Evolutionary conservation across 2,797 vertebrate genomes (phyloP), one percentile per base, ranked within the genome.

Genomic region (Pogonophryne albipinna): DNA sequence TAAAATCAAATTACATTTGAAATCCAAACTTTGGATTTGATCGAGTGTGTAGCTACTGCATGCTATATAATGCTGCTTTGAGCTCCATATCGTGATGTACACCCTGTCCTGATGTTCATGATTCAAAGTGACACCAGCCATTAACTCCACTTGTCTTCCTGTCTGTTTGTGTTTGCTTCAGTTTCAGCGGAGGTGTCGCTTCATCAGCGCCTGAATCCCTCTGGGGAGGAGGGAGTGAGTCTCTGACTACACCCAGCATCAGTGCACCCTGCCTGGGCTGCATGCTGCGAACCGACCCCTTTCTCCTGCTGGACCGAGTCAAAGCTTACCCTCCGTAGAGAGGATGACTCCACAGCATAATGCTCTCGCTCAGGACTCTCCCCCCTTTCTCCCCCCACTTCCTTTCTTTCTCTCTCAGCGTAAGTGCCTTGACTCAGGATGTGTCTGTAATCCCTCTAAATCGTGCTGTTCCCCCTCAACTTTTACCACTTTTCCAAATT

Each of bases 401-500:
- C 66, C 9, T 82, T 64, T 81, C 38, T 56, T 76, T 50, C 76
- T 75, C 79, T 50, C 76, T 75, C 79, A 82, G 56, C 17, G 10
- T 51, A 88, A 92, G 93, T 94, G 93, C 93, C 93, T 94, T 91
- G 77, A 86, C 78, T 83, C 80, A 83, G 75, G 78, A 85, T 46
- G 83, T 76, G 73, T 88, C 82, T 87, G 74, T 84, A 64, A 79
- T 67, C 57, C 60, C 60, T 67, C 58, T 20, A 42, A 74, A 38
- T 79, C 44, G 52, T 64, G 72, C 81, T 63, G 66, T 80, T 78
- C 66, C 69, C 46, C 62, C 80, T 74, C 73, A 63, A 10, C 50
- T 71, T 45, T 72, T 71, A 52, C 77, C 61, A 38, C 50, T 80
- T 58, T 38, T 78, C 56, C 60, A 44, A 80, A 62, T 55, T 59